A percentile compares a stretch with the other conserved stretches of the same genome.
Evolutionary conservation across 2,888 invertebrate genomes (phyloP).

Genomic region (Trachelus tabidus): DNA sequence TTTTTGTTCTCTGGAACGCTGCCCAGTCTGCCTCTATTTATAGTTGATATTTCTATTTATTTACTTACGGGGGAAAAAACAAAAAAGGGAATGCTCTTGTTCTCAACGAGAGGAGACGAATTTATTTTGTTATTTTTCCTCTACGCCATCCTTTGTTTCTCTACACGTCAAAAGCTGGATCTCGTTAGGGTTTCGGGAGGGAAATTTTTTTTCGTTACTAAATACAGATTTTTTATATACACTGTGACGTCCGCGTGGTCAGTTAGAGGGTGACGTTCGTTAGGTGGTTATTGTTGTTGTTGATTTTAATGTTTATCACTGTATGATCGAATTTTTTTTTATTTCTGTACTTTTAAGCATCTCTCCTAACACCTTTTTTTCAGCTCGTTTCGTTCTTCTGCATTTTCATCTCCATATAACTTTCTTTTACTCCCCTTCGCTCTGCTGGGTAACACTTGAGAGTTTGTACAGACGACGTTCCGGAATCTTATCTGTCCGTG

Average conservation of each 20-base stretch:
- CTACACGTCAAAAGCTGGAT: not conserved
- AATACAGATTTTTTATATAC: too few relatives aligned
- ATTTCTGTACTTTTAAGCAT: too few relatives aligned
- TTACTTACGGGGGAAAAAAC: not conserved
- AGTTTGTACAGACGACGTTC: constrained; percentile 1
- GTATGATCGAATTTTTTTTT: too few relatives aligned
- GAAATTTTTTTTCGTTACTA: too few relatives aligned
- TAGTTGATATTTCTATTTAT: not conserved
- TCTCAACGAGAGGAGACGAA: not conserved
- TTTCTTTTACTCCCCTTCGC: not conserved
- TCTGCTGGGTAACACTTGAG: constrained; percentile 13
- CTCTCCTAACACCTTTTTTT: too few relatives aligned
- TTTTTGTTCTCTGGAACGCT: not conserved
- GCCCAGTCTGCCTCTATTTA: not conserved
- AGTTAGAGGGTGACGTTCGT: too few relatives aligned
- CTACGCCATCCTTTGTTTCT: not conserved
- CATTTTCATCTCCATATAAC: not conserved
- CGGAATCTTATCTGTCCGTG: constrained; percentile 14
- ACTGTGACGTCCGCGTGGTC: too few relatives aligned
- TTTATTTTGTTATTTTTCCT: not conserved
- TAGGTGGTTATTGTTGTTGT: too few relatives aligned
- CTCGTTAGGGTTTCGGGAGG: not conserved
- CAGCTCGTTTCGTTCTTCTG: not conserved
- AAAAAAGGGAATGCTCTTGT: not conserved
- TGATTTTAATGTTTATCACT: too few relatives aligned